phyloP scores from a whole-genome alignment of 2,888 invertebrate species.

The Zele albiditarsus region DNA sequence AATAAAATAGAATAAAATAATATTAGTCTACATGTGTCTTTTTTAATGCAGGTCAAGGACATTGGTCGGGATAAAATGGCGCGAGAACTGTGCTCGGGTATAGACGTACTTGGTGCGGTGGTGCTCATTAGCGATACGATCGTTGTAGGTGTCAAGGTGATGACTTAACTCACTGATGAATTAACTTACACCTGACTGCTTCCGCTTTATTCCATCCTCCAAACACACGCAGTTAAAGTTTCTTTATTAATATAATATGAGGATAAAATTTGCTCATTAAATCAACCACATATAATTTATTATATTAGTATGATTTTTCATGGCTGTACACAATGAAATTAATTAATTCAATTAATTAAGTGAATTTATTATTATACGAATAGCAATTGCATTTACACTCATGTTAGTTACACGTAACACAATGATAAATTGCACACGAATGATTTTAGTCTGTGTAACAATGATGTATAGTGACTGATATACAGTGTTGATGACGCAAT shows the following conservation, averaged over 20 bases:
- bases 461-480: no score
- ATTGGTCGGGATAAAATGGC: conserved; percentile 27
- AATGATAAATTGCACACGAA: no score
- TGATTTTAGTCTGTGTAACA: no score
- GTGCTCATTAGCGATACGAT: conserved; percentile 31
- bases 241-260: conserved; percentile 1
- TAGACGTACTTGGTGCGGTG: neutral
- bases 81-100: conserved; percentile 18
- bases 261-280: neutral
- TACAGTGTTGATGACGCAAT: neutral
- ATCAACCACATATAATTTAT: neutral
- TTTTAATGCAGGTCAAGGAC: conserved; percentile 43
- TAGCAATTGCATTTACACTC: no score
- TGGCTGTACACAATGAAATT: no score
- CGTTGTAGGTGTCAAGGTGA: conserved; percentile 39
- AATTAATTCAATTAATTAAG: no score
- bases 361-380: no score
- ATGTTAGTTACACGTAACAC: no score
- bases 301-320: no score
- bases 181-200: conserved; percentile 16
- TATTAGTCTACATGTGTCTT: conserved; percentile 16
- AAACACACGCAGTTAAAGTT: neutral
- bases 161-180: conserved; percentile 32
- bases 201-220: conserved; percentile 25
- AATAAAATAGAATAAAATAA: neutral